Conservation (phyloP, 2,888 invertebrate species). For the Erebia palarica region DNA sequence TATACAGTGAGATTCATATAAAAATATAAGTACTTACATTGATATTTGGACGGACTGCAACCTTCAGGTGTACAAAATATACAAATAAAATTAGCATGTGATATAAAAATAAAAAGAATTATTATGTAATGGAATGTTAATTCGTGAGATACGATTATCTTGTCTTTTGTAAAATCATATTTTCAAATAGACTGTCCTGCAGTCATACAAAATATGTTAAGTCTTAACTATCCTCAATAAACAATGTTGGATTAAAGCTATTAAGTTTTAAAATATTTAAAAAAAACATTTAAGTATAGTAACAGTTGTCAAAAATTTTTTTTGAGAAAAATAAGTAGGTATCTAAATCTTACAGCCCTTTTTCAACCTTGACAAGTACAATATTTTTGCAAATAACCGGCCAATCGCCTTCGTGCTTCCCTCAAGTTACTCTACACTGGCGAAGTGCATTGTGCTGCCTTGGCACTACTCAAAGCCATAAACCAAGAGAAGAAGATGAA, state of each 20-base stretch:
- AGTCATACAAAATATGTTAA: background rate
- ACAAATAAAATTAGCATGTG: slow-evolving; percentile 18
- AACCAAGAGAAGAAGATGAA: too few relatives aligned
- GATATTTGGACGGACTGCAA: slow-evolving; percentile 57
- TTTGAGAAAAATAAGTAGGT: too few relatives aligned
- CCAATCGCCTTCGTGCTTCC: too few relatives aligned
- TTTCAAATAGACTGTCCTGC: background rate
- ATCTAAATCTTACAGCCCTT: too few relatives aligned
- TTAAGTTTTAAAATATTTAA: slow-evolving; percentile 7
- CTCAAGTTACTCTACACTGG: too few relatives aligned
- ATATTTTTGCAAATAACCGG: too few relatives aligned
- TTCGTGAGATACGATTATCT: background rate
- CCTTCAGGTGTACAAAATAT: slow-evolving; percentile 34
- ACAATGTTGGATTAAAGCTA: slow-evolving; percentile 11
- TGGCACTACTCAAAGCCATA: too few relatives aligned
- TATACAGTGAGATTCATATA: slow-evolving; percentile 50
- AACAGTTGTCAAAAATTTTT: background rate
- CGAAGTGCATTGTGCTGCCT: too few relatives aligned
- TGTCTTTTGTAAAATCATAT: too few relatives aligned
- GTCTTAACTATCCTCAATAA: background rate
- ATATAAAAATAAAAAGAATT: background rate
- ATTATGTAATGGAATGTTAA: slow-evolving; percentile 19
- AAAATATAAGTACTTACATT: slow-evolving; percentile 42
- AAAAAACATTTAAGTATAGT: background rate
- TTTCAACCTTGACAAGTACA: too few relatives aligned